phyloP scores from a whole-genome alignment of 1,140 invertebrate species.

The Drosophila ohnishii region DNA sequence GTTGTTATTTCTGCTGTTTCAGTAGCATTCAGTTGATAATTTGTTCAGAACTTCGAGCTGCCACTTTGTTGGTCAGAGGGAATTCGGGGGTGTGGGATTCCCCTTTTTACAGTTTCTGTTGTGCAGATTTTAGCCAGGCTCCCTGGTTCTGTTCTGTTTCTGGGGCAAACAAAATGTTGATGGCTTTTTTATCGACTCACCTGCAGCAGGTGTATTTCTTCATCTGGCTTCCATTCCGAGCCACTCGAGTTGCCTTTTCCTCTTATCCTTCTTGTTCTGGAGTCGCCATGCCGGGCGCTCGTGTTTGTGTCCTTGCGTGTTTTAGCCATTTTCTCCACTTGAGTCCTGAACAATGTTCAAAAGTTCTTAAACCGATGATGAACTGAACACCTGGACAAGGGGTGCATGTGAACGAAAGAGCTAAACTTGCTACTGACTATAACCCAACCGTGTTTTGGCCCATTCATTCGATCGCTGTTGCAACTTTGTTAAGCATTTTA shows the following conservation, averaged over 20 bases:
- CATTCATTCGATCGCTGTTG: slow-evolving; percentile 12
- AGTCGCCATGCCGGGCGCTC: not conserved
- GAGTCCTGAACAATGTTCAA: slow-evolving; percentile 37
- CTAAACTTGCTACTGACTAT: slow-evolving; percentile 11
- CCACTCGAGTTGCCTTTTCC: slow-evolving; percentile 37
- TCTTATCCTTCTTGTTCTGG: slow-evolving; percentile 7
- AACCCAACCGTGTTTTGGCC: not conserved
- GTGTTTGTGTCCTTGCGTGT: slow-evolving; percentile 16
- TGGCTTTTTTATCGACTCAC: slow-evolving; percentile 70
- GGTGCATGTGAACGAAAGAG: not conserved
- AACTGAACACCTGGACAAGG: slow-evolving; percentile 21
- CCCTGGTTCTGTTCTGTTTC: slow-evolving; percentile 13
- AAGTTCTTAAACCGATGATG: slow-evolving; percentile 40
- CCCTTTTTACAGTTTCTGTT: slow-evolving; percentile 29
- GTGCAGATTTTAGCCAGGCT: slow-evolving; percentile 50
- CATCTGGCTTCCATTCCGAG: slow-evolving; percentile 47
- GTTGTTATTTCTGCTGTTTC: slow-evolving; percentile 69
- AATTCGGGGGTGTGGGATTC: not conserved
- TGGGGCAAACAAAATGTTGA: slow-evolving; percentile 63
- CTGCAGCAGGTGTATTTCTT: slow-evolving; percentile 61
- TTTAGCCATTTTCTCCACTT: slow-evolving; percentile 37
- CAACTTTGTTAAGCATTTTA: slow-evolving; percentile 28
- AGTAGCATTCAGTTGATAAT: slow-evolving; percentile 66
- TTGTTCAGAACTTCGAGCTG: slow-evolving; percentile 65
- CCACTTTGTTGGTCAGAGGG: slow-evolving; percentile 40